Evolutionary conservation across 1,140 invertebrate species (phyloP), one percentile per base, ranked within the genome.

Genomic region (Oncopodura yosiiana): DNA sequence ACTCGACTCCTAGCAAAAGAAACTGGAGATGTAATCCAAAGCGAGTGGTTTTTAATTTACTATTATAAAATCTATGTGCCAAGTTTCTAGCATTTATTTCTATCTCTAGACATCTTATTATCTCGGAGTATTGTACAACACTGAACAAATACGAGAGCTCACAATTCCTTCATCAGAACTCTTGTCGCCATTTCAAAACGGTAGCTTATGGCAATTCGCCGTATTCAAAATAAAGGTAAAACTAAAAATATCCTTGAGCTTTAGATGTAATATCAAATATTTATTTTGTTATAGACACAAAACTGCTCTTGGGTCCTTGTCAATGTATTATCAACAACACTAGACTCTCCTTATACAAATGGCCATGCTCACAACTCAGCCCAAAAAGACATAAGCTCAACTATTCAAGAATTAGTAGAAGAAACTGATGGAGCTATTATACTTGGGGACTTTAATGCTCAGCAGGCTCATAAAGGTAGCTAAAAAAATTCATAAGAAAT

Each of bases 131-230:
- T 19, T 63, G 5, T 63, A 55, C 30, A 53, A 63, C 46, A n/a
- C 49, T 34, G 53, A 56, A 11, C 45, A 58, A 30, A 55, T 65
- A 32, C 49, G 54, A 19, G 57, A 49, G 18, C 42, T 56, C 30
- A 16, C 23, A 30, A 53, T 42, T 19, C 48, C 11, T 23, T 46
- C 49, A 3, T 48, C 56, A 26, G 45, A 56, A 19, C 41, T 30
- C 19, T 62, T 53, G 23, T 54, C 56, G 16, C 48, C 54, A 19
- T 46, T 60, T 30, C 61, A 58, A 69, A 70, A 63, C 39, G 61
- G 58, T 18, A 63, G 55, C 41, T 46, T 63, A 21, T 63, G 61
- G 61, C 55, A 60, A 32, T 63, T 58, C 49, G 58, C 51, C 11
- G 51, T 63, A 12, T 63, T 63, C 36, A 38, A 26, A 39, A 41